A percentile compares a stretch with the other conserved stretches of the same genome.
phyloP scores from a whole-genome alignment of 1,140 invertebrate species.

The Drosophila lacteicornis region DNA sequence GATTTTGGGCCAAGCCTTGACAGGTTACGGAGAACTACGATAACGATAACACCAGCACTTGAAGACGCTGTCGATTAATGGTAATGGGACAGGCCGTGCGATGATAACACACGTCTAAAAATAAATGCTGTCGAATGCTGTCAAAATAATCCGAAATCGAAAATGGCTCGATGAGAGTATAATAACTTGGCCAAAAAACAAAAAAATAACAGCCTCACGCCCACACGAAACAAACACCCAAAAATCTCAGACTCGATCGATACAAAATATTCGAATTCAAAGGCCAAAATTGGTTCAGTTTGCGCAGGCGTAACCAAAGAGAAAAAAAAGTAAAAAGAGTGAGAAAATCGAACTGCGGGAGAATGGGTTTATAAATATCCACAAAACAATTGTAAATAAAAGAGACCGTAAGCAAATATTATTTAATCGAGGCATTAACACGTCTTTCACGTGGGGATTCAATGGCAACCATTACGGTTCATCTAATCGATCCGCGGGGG shows the following conservation, averaged over 20 bases:
- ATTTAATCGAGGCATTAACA: slow-evolving; percentile 68
- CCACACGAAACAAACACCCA: slow-evolving; percentile 19
- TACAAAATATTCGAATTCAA: slow-evolving; percentile 20
- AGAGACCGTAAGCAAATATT: slow-evolving; percentile 49
- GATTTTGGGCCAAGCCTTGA: slow-evolving; percentile 32
- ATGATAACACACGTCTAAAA: slow-evolving; percentile 62
- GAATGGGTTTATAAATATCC: slow-evolving; percentile 55
- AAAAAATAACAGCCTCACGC: slow-evolving; percentile 12
- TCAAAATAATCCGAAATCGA: slow-evolving; percentile 50
- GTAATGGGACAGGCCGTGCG: slow-evolving; percentile 29
- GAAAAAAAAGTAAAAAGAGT: neutral
- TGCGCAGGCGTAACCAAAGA: slow-evolving; percentile 44
- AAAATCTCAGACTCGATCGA: slow-evolving; percentile 1
- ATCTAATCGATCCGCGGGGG: slow-evolving; percentile 34
- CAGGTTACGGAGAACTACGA: slow-evolving; percentile 12
- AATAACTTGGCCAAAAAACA: slow-evolving; percentile 14
- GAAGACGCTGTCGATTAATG: slow-evolving; percentile 34
- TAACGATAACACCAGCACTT: slow-evolving; percentile 36
- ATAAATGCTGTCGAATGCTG: slow-evolving; percentile 55
- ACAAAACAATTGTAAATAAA: slow-evolving; percentile 51
- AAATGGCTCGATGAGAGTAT: slow-evolving; percentile 35
- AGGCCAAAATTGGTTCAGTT: slow-evolving; percentile 51
- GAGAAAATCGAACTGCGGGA: slow-evolving; percentile 14
- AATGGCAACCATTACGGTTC: slow-evolving; percentile 11
- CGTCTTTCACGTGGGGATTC: slow-evolving; percentile 27